Evolutionary conservation across 2,113 vertebrate genomes (phyloP).

Genomic region (Chinchilla lanigera): DNA sequence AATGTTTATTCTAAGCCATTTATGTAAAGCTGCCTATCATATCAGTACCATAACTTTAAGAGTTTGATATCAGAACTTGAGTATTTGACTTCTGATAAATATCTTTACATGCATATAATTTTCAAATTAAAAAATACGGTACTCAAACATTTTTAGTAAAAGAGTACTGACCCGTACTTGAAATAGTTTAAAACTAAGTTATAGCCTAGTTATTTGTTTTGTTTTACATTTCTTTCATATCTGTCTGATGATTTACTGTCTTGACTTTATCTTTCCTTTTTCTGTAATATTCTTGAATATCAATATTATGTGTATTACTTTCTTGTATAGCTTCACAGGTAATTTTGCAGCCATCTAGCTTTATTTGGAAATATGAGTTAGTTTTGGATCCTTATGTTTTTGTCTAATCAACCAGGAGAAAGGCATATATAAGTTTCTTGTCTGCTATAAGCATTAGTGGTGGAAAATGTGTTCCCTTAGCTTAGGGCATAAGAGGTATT

Average conservation of each 20-base stretch:
- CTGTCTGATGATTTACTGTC: constrained; percentile 12
- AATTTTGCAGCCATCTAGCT: constrained; percentile 37
- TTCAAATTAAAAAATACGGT: not conserved
- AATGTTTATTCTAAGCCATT: constrained; percentile 45
- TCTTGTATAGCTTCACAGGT: constrained; percentile 15
- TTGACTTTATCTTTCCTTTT: constrained; percentile 14
- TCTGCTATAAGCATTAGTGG: not conserved
- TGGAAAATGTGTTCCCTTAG: not conserved
- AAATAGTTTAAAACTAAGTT: constrained; percentile 33
- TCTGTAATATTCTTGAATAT: constrained; percentile 23
- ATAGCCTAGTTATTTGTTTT: not conserved
- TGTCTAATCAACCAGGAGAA: not conserved
- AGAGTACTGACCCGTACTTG: not conserved
- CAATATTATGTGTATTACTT: not conserved
- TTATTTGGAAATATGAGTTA: constrained; percentile 48
- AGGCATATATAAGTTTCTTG: not conserved
- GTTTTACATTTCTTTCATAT: constrained; percentile 28
- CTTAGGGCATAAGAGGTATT: not conserved
- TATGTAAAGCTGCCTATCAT: not conserved
- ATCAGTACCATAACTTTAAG: not conserved
- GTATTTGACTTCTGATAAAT: constrained; percentile 16
- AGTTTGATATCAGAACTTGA: constrained; percentile 36
- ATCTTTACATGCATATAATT: not conserved
- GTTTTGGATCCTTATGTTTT: not conserved
- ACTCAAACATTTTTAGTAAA: not conserved